Percentiles rank a stretch among this genome's conserved stretches.
Evolutionary conservation across 2,113 vertebrate genomes (phyloP).

Genomic region (Brienomyrus brachyistius): DNA sequence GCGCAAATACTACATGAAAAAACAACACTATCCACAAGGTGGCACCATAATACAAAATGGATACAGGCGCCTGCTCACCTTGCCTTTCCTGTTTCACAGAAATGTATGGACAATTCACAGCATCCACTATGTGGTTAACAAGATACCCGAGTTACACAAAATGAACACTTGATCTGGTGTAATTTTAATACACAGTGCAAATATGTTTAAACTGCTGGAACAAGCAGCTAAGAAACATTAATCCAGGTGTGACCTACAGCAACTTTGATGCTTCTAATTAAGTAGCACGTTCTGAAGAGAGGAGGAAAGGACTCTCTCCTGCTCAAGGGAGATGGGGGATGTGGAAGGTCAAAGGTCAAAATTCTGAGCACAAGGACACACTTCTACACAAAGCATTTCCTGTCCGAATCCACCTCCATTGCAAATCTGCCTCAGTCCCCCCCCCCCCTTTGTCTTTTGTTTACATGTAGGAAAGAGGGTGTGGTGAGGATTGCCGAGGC

Average conservation of each 20-base stretch:
- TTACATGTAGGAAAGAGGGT: not conserved
- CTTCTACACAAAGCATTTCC: slow-evolving; percentile 23
- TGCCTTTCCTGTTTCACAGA: not conserved
- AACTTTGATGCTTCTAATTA: not conserved
- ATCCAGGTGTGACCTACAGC: not conserved
- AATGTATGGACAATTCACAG: not conserved
- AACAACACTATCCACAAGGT: not conserved
- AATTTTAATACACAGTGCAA: not conserved
- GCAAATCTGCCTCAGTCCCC: not conserved
- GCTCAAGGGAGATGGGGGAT: not conserved
- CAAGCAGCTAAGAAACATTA: not conserved
- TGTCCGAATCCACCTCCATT: not conserved
- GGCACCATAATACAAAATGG: not conserved
- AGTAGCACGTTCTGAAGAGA: not conserved
- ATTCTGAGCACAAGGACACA: slow-evolving; percentile 8
- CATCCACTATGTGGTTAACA: not conserved
- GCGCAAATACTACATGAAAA: not conserved
- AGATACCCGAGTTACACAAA: not conserved
- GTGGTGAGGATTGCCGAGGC: not conserved
- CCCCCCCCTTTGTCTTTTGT: not conserved
- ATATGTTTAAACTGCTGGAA: not conserved
- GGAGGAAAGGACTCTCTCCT: not conserved
- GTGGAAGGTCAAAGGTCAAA: not conserved
- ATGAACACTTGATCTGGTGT: not conserved
- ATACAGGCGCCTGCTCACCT: not conserved